Base-by-base conservation (phyloP, 2,888 invertebrate species). In the Choreutis nemorana region DNA sequence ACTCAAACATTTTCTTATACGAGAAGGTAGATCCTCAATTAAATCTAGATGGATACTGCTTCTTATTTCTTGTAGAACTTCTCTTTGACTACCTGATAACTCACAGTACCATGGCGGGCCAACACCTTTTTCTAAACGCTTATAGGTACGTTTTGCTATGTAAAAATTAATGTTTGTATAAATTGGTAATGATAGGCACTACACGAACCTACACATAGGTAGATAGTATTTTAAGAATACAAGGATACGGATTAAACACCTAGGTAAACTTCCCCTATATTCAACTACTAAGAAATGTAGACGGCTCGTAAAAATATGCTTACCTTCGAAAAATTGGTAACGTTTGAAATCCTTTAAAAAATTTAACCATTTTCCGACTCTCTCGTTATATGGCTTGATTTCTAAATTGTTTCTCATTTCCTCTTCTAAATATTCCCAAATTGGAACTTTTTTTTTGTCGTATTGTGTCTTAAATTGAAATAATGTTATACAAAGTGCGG, bases 21-120 rank as follows among this genome's bases (percentile, higher is more conserved):
- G 55, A 12, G 35, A 42, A 0, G 78, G 73, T 21, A 64, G 12
- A 33, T 68, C 64, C 46, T 75, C 72, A 7, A 75, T 39, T 22
- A 77, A 42, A 37, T 78, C 78, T 45, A 72, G 64, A 33, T 75
- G 70, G 2, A 78, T 72, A 35, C 52, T 46, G 1, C 20, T 16
- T 41, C 55, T 65, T n/a, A 77, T 39, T 9, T 45, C 36, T 0
- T 33, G 31, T 3, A 77, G 44, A 2, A 65, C 57, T 23, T 55
- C 42, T 30, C 50, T 55, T 42, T 77, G 77, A 6, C 16, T 14
- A n/a, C 39, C 52, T 1, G 75, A 72, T 5, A 75, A 44, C 39
- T 75, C 73, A 14, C 41, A 45, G 30, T 63, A 77, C 77, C 77
- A 77, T 2, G 49, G 32, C 2, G 77, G 75, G 1, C 75, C 75